Base-by-base conservation (phyloP, 2,888 invertebrate genomes). In the Chrysina gloriosa region DNA sequence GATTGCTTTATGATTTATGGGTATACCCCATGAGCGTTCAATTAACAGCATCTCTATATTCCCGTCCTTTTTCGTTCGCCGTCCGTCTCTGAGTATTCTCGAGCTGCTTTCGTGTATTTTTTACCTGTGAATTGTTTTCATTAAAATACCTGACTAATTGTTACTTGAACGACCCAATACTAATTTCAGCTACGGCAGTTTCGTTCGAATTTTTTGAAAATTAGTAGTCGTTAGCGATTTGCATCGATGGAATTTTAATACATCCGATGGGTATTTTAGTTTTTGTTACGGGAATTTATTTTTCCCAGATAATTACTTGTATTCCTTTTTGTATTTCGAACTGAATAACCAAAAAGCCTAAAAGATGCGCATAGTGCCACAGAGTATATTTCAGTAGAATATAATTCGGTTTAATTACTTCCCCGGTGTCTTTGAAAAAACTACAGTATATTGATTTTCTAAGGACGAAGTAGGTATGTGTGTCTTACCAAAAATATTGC, bases 141-240 rank as follows among this genome's bases (percentile, higher is more conserved):
- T 73, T 73, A 73, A 70, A 71, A 73, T 73, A 68, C 73, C 71
- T 71, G 61, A 70, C 72, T 73, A 73, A 73, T 72, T 73, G 71
- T 73, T 66, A 71, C 42, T 63, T 69, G 65, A 50, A 61, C 61
- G 65, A 67, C 68, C 65, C 67, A 68, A 68, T 23, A 47, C 71
- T 67, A 68, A 63, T 61, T 69, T 58, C 63, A 50, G 52, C 34
- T 64, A 27, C 14, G 56, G 42, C 42, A 34, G 27, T 50, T 36
- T 31, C 25, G 21, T 39, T 65, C 45, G 9, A 36, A 52, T 23
- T 65, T 48, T 25, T 65, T 36, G 31, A 31, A 31, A 52, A 52
- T 52, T 52, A 52, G 34, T 52, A 52, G 52, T 52, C 52, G 31
- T 52, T 50, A 50, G 29, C 16, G 29, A 29, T 29, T 52, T 52